Evolutionary conservation across 2,888 invertebrate genomes (phyloP).

Genomic region (Caradrina kadenii): DNA sequence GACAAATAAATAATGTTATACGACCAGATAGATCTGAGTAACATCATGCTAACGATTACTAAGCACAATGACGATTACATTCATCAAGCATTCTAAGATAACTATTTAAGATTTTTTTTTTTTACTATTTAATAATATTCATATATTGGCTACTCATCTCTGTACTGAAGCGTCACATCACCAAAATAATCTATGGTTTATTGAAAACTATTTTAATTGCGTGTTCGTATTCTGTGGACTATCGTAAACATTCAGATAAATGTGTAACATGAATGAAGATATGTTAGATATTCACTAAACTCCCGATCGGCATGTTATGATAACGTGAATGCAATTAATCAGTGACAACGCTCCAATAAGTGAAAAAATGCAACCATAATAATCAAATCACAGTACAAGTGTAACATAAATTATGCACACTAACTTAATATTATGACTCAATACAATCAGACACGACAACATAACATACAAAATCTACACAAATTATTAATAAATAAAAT

Average conservation of each 20-base stretch:
- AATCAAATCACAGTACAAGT: conserved; percentile 89
- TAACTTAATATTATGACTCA: conserved; percentile 88
- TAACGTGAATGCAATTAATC: conserved; percentile 43
- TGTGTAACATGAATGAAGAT: conserved; percentile 51
- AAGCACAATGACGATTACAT: conserved; percentile 90
- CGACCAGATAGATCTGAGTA: conserved; percentile 82
- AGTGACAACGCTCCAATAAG: conserved; percentile 74
- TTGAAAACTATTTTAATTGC: conserved; percentile 57
- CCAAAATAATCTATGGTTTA: conserved; percentile 76
- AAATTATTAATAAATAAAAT: conserved; percentile 80
- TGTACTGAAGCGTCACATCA: conserved; percentile 86
- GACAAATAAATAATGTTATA: conserved; percentile 74
- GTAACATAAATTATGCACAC: conserved; percentile 86
- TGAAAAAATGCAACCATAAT: conserved; percentile 85
- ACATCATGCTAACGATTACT: conserved; percentile 88
- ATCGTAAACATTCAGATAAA: conserved; percentile 46
- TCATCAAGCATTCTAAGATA: conserved; percentile 89
- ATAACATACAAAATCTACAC: conserved; percentile 80
- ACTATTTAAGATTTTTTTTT: conserved; percentile 81
- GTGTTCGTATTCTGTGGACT: conserved; percentile 46
- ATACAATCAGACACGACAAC: conserved; percentile 82
- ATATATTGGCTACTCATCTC: conserved; percentile 86
- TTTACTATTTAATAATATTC: conserved; percentile 82
- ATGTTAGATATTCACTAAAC: conserved; percentile 56
- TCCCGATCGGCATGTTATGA: conserved; percentile 50